A percentile compares a stretch with the other conserved stretches of the same genome.
Conservation (phyloP, 2,888 invertebrate genomes). For the Pedicia rivosa region DNA sequence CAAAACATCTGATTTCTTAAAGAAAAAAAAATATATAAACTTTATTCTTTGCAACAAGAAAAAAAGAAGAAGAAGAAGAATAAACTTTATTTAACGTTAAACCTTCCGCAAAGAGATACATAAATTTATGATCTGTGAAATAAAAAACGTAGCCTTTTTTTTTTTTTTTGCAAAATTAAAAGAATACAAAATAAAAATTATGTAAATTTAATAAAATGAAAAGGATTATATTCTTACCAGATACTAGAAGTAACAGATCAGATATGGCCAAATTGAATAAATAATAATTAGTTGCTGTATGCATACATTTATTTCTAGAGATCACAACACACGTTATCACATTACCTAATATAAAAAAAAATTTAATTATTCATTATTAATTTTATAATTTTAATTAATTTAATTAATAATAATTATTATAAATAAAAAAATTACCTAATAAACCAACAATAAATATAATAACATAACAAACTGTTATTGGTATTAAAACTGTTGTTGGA, state of each 20-base stretch:
- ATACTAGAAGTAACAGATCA: conserved; percentile 57
- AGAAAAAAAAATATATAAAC: no score
- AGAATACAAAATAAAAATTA: not conserved
- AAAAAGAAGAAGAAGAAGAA: no score
- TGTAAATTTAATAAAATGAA: not conserved
- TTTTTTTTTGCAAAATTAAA: no score
- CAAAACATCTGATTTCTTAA: no score
- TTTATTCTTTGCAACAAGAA: no score
- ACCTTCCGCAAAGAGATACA: no score
- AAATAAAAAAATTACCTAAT: conserved; percentile 68
- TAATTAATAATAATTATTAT: no score
- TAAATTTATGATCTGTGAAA: no score
- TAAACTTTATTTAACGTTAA: no score
- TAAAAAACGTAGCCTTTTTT: no score
- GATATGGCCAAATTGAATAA: conserved; percentile 74
- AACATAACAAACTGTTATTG: conserved; percentile 55
- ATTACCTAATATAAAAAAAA: conserved; percentile 64
- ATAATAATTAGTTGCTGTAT: conserved; percentile 67
- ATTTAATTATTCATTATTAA: no score
- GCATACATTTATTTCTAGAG: conserved; percentile 65
- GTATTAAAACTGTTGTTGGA: conserved; percentile 1
- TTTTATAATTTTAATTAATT: no score
- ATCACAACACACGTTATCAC: conserved; percentile 75
- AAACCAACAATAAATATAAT: conserved; percentile 47
- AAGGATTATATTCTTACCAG: conserved; percentile 34